Evolutionary conservation across 2,888 invertebrate genomes (phyloP), one percentile per base, ranked within the genome.

Genomic region (Nymphalis c-album): DNA sequence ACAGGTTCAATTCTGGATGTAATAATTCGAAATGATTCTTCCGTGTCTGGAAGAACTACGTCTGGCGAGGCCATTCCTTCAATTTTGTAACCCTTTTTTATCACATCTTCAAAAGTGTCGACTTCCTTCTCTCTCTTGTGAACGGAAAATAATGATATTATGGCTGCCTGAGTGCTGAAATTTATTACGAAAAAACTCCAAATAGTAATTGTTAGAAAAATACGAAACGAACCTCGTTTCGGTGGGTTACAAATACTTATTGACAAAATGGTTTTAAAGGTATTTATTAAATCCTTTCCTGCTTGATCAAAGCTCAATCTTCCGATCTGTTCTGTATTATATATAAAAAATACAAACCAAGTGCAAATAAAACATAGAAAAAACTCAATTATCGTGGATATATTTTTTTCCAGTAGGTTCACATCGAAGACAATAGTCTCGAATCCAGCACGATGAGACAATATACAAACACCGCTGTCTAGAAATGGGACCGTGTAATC

Each of bases 1-100:
- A 83, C 79, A 0, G 83, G 74, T 17, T 84, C 81, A 7, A 91
- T 71, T 74, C 81, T 87, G 1, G 85, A 83, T 68, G 89, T 91
- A 10, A 93, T 83, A 68, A 76, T 82, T 16, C 69, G 71, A 72
- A 82, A 88, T 55, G 70, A 80, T 67, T 90, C 86, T 61, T 90
- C 88, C 0, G 80, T 79, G 0, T 88, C 86, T 3, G 92, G 91
- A 6, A 92, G 80, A 7, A 90, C 72, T 7, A 85, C 77, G 72
- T 93, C 93, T 2, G 93, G 92, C 0, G 92, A 89, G 4, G 88
- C 82, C 72, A 91, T 77, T 0, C 90, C 92, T 80, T 92, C 87
- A 51, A 93, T 84, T 1, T 64, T 73, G 64, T 88, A 91, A 3
- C 86, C 90, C 63, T 84, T 90, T 68, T 85, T 83, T 51, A 89